Conservation (phyloP, 2,888 invertebrate species). For the Hipparchia semele region DNA sequence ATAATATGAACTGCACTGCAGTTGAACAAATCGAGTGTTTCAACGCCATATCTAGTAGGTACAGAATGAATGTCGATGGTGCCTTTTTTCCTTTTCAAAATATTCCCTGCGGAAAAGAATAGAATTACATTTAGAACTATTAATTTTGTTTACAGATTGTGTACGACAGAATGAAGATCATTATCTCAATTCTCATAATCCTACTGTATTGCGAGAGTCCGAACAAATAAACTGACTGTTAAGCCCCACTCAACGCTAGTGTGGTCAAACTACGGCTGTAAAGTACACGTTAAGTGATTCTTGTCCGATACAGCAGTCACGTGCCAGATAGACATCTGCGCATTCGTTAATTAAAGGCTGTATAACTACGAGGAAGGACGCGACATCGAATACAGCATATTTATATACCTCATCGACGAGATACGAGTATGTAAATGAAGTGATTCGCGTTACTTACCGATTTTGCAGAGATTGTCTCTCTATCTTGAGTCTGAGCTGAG, state of each 20-base stretch:
- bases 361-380: constrained; percentile 44
- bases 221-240: not conserved
- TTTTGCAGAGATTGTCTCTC: not conserved
- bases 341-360: constrained; percentile 50
- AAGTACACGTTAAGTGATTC: constrained; percentile 40
- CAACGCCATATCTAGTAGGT: no score
- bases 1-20: no score
- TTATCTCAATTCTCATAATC: not conserved
- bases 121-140: no score
- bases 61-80: no score
- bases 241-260: not conserved
- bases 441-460: not conserved
- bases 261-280: constrained; percentile 36
- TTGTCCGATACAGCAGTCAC: constrained; percentile 47
- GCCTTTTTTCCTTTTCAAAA: no score
- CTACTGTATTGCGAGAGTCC: not conserved
- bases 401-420: constrained; percentile 25
- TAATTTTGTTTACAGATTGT: no score
- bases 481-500: no score
- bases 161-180: no score
- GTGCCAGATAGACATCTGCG: constrained; percentile 50
- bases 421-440: constrained; percentile 8
- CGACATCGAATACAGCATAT: constrained; percentile 46
- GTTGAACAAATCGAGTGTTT: no score
- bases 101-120: no score